A percentile compares a stretch with the other conserved stretches of the same genome.
phyloP scores from a whole-genome alignment of 2,797 vertebrate species.

The Syngnathus acus region DNA sequence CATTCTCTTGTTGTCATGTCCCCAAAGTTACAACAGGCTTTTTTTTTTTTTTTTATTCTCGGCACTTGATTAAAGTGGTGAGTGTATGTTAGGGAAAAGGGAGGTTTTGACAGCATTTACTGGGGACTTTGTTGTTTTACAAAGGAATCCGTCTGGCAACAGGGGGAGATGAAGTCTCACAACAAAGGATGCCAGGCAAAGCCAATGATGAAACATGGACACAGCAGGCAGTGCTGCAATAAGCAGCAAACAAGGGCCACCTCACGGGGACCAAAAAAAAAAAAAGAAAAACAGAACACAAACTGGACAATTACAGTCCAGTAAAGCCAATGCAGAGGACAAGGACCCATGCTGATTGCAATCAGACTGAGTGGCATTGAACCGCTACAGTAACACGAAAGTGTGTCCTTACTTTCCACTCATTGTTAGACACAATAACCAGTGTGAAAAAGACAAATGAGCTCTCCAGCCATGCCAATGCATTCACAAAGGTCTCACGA shows the following conservation, averaged over 20 bases:
- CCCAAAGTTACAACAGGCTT: slow-evolving; percentile 14
- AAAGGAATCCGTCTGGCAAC: slow-evolving; percentile 37
- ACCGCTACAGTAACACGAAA: not conserved
- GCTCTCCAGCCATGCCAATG: not conserved
- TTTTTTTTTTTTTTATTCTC: slow-evolving; percentile 8
- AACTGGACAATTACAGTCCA: slow-evolving; percentile 54
- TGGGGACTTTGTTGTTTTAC: slow-evolving; percentile 29
- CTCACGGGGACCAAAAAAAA: slow-evolving; percentile 27
- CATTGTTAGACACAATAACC: not conserved
- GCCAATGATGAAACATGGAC: slow-evolving; percentile 26
- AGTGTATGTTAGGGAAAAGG: slow-evolving; percentile 10
- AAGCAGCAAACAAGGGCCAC: slow-evolving; percentile 41
- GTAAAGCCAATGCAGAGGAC: slow-evolving; percentile 36
- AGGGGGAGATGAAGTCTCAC: slow-evolving; percentile 13
- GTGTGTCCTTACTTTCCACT: not conserved
- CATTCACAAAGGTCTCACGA: not conserved
- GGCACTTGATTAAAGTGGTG: slow-evolving; percentile 24
- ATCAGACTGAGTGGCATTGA: slow-evolving; percentile 57
- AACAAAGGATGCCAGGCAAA: slow-evolving; percentile 22
- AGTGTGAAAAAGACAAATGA: not conserved
- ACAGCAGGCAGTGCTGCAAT: slow-evolving; percentile 28
- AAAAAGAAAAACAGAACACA: slow-evolving; percentile 26
- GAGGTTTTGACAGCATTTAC: slow-evolving; percentile 22
- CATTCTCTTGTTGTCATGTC: slow-evolving; percentile 25
- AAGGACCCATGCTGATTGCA: slow-evolving; percentile 55